phyloP scores from a whole-genome alignment of 2,113 vertebrate genomes.

The Sinosuthora webbiana region DNA sequence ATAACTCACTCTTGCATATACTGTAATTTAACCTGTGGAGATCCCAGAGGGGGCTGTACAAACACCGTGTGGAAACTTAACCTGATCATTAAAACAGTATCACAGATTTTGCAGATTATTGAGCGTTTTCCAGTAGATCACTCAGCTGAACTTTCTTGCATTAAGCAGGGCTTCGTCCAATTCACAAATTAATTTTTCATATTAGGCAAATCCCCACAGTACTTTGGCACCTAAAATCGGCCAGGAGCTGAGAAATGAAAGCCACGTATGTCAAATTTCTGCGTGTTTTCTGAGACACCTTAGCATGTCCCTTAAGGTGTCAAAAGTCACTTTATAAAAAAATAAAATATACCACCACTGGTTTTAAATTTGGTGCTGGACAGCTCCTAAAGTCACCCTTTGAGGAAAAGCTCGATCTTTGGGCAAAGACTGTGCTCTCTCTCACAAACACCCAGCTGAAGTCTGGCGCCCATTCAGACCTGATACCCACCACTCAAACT shows the following conservation, averaged over 20 bases:
- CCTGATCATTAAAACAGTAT: constrained; percentile 15
- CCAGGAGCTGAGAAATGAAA: not conserved
- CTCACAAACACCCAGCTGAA: not conserved
- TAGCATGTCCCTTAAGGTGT: not conserved
- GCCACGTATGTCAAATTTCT: not conserved
- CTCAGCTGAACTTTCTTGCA: not conserved
- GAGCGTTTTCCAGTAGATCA: not conserved
- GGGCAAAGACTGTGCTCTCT: not conserved
- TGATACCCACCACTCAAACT: constrained; percentile 33
- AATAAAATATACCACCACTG: not conserved
- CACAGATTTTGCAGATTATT: constrained; percentile 27
- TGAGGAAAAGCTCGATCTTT: not conserved
- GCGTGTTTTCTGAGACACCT: not conserved
- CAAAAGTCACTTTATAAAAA: not conserved
- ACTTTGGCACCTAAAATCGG: not conserved
- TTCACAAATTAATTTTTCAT: not conserved
- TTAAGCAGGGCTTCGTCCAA: not conserved
- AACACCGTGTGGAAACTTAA: constrained; percentile 38
- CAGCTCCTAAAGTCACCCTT: not conserved
- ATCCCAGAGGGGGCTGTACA: constrained; percentile 56
- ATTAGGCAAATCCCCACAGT: not conserved
- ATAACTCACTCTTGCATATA: constrained; percentile 68
- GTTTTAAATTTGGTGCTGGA: not conserved
- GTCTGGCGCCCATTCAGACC: not conserved
- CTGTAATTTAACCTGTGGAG: constrained; percentile 66